A percentile compares a stretch with the other conserved stretches of the same genome.
Conservation (phyloP, 2,888 invertebrate genomes). For the Hydriomena furcata region DNA sequence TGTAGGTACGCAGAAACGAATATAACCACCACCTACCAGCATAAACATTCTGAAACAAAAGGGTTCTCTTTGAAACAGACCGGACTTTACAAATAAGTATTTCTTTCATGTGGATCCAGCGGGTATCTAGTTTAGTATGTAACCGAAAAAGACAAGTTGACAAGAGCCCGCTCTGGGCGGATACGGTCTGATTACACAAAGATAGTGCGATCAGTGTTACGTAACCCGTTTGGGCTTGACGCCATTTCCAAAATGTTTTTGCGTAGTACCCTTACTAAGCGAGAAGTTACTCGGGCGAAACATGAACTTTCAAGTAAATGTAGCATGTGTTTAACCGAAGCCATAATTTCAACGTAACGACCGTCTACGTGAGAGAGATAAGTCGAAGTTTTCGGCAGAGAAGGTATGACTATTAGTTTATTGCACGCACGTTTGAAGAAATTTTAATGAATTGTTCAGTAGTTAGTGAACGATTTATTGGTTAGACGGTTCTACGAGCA, state of each 20-base stretch:
- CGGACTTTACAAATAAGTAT: slow-evolving; percentile 17
- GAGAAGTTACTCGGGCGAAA: slow-evolving; percentile 73
- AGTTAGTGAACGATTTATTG: slow-evolving; percentile 66
- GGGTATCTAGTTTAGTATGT: slow-evolving; percentile 22
- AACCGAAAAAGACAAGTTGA: slow-evolving; percentile 29
- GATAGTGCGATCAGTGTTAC: slow-evolving; percentile 38
- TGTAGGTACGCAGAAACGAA: neutral
- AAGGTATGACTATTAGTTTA: slow-evolving; percentile 67
- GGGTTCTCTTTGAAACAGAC: slow-evolving; percentile 18
- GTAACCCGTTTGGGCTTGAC: slow-evolving; percentile 43
- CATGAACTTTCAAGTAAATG: slow-evolving; percentile 80
- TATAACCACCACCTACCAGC: slow-evolving; percentile 9
- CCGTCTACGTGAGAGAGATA: slow-evolving; percentile 79
- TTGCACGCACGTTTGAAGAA: slow-evolving; percentile 77
- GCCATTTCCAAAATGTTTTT: slow-evolving; percentile 52
- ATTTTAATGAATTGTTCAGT: slow-evolving; percentile 73
- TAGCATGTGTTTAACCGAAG: slow-evolving; percentile 80
- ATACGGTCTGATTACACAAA: slow-evolving; percentile 43
- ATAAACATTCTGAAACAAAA: slow-evolving; percentile 12
- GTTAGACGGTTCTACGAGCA: slow-evolving; percentile 22
- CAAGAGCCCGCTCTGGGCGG: slow-evolving; percentile 25
- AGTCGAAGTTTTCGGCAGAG: slow-evolving; percentile 75
- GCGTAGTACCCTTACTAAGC: slow-evolving; percentile 60
- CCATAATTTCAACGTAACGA: slow-evolving; percentile 79
- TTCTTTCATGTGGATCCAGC: slow-evolving; percentile 17